phyloP scores from a whole-genome alignment of 2,797 vertebrate genomes.

The Zenarchopterus dispar region DNA sequence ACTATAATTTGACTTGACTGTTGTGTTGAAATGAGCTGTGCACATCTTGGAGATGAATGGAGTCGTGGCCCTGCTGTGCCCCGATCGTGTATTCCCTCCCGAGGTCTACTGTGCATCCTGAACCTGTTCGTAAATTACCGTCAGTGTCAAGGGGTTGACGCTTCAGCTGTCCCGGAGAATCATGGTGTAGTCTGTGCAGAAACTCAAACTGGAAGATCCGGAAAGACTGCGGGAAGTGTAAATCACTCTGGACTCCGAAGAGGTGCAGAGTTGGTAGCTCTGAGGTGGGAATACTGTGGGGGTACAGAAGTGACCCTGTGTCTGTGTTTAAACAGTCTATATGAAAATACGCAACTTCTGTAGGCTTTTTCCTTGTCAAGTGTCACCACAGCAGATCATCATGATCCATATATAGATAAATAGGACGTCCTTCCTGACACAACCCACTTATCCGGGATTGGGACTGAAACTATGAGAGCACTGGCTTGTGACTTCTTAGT shows the following conservation, averaged over 20 bases:
- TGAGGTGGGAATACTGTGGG: conserved; percentile 8
- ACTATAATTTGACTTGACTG: background rate
- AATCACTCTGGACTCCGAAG: conserved; percentile 53
- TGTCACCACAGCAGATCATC: too few species aligned
- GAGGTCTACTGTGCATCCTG: conserved; percentile 83
- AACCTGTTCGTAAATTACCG: conserved; percentile 82
- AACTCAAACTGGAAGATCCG: conserved; percentile 79
- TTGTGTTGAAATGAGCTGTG: conserved; percentile 6
- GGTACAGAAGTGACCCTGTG: background rate
- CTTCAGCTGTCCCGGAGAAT: conserved; percentile 92
- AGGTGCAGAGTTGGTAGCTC: conserved; percentile 21
- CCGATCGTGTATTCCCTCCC: conserved; percentile 55
- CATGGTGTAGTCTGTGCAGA: conserved; percentile 82
- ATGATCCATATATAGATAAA: too few species aligned
- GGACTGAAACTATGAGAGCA: too few species aligned
- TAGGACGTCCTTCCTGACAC: too few species aligned
- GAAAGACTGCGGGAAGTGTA: conserved; percentile 48
- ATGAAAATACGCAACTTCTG: too few species aligned
- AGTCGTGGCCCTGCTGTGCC: conserved; percentile 71
- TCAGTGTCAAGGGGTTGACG: conserved; percentile 85
- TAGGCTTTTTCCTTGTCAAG: too few species aligned
- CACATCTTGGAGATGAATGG: conserved; percentile 27
- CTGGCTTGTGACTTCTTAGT: too few species aligned
- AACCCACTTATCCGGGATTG: too few species aligned
- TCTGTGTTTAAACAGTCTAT: background rate